Evolutionary conservation across 1,140 invertebrate genomes (phyloP), one percentile per base, ranked within the genome.

Genomic region (Harlomillsia oculata): DNA sequence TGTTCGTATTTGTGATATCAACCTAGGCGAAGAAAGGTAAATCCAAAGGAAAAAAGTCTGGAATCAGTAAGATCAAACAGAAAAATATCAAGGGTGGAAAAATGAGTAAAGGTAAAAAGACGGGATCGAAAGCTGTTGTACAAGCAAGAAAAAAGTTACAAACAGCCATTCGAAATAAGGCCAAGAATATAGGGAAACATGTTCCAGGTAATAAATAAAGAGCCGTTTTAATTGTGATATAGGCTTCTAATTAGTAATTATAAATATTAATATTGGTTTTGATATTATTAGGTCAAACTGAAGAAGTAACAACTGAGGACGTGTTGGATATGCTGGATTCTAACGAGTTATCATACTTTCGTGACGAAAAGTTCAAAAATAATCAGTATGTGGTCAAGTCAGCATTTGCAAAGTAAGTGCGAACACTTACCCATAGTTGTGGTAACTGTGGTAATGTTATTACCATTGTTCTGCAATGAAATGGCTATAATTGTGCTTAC

Each of bases 41-140:
- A n/a, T n/a, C n/a, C n/a, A n/a, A n/a, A n/a, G n/a, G n/a, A n/a
- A n/a, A n/a, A n/a, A 48, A 48, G 11, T 18, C 28, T 13, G 45
- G 45, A 2, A 48, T 48, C 14, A 48, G 45, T 14, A 52, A 43
- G 20, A 32, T 51, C n/a, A 63, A 63, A 25, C 26, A 26, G 26
- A 63, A 63, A 21, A 63, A 63, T 30, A 63, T 63, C 18, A 55
- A 59, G 45, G 61, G 61, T 20, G 56, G 56, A 37, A 63, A 63
- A 25, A 59, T 59, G 53, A 44, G 45, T 21, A 55, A 58, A n/a
- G 61, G 61, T 1, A 63, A 63, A 32, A 59, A 59, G 28, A 63
- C 61, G 0, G 36, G 36, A 16, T 52, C 46, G 13, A 59, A 63
- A 46, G 46, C 4, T 4, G 48, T 59, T 6, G 49, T 53, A n/a